These are phyloP conservation scores for Cichladusa arquata DNA, from an alignment of 2,113 vertebrate species.

Conservation along the genomic window DNA sequence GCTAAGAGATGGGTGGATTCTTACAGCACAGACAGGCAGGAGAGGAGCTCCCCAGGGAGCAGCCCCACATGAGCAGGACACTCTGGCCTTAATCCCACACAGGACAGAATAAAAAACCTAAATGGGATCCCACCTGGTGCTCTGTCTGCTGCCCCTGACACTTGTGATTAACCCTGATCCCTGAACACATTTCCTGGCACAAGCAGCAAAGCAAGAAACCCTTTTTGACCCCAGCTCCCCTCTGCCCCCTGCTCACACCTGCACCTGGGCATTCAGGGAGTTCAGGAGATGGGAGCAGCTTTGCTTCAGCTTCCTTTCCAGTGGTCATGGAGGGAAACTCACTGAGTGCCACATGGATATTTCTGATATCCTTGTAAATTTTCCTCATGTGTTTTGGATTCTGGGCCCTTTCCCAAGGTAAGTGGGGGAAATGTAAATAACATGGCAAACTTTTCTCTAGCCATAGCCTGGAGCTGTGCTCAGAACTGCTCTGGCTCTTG, in stretches of 20 bases:
- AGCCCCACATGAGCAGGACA: background rate
- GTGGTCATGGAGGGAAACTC: rapidly evolving
- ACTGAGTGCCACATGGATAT: background rate
- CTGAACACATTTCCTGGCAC: background rate
- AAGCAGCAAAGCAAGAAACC: background rate
- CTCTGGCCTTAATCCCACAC: background rate
- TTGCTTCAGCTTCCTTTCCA: background rate
- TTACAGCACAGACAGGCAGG: background rate
- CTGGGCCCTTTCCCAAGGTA: background rate
- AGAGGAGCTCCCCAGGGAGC: rapidly evolving
- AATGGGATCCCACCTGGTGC: background rate
- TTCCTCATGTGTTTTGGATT: background rate
- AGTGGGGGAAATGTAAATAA: background rate
- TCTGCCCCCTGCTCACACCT: background rate
- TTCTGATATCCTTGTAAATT: background rate
- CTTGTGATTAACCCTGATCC: too few species aligned
- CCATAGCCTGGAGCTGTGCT: constrained; percentile 29
- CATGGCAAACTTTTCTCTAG: background rate
- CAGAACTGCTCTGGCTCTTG: constrained; percentile 20
- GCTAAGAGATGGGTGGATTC: background rate
- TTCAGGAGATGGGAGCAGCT: background rate
- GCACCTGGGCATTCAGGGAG: rapidly evolving
- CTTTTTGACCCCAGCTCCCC: background rate
- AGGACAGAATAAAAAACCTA: background rate
- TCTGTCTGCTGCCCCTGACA: background rate